phyloP scores from a whole-genome alignment of 2,113 vertebrate species.

The Ammodytes dubius region DNA sequence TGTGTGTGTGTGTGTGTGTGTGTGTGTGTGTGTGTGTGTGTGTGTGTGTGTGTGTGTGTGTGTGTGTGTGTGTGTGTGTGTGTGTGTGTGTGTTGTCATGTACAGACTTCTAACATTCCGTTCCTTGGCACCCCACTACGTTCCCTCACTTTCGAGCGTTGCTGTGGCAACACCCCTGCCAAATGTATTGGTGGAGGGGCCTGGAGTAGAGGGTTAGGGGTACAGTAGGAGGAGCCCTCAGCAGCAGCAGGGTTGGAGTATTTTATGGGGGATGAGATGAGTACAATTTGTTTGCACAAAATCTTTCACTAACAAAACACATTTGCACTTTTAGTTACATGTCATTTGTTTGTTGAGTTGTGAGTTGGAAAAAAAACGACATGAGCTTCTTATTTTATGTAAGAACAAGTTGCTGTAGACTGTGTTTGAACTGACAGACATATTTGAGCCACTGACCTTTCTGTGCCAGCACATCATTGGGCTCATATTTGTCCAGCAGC shows the following conservation, averaged over 20 bases:
- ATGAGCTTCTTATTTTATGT: background rate
- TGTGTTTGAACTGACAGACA: slow-evolving; percentile 24
- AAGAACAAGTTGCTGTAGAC: background rate
- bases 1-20: slow-evolving; percentile 15
- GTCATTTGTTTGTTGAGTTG: too few relatives aligned
- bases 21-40: slow-evolving; percentile 20
- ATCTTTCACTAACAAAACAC: background rate
- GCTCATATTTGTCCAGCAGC: slow-evolving; percentile 97
- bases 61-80: slow-evolving; percentile 19
- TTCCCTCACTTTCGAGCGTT: slow-evolving; percentile 47
- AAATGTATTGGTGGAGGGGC: slow-evolving; percentile 23
- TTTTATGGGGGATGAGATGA: background rate
- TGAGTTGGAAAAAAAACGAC: too few relatives aligned
- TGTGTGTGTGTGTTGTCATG: slow-evolving; percentile 38
- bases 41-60: slow-evolving; percentile 17
- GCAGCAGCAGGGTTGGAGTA: background rate
- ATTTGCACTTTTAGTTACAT: background rate
- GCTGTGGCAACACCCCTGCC: slow-evolving; percentile 60
- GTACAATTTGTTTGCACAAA: background rate
- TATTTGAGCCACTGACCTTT: slow-evolving; percentile 88
- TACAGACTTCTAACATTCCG: slow-evolving; percentile 51
- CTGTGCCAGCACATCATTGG: slow-evolving; percentile 87
- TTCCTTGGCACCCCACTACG: slow-evolving; percentile 47
- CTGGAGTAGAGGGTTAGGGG: background rate
- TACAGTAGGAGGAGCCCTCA: background rate